These are phyloP conservation scores for Danaus melanippus DNA, from an alignment of 1,140 invertebrate species.

Conservation along the genomic window DNA sequence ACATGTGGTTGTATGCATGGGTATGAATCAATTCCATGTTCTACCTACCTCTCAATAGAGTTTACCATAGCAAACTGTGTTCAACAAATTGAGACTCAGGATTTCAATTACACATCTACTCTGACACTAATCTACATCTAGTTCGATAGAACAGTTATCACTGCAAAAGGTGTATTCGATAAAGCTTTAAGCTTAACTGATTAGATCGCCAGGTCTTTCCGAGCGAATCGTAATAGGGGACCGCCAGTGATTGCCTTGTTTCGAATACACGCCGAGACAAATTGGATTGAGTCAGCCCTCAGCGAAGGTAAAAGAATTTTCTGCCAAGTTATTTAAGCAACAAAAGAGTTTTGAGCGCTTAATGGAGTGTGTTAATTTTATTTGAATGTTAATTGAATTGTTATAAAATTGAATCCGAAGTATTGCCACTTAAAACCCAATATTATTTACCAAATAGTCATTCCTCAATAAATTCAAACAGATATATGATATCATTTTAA, in stretches of 20 bases:
- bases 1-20: no score
- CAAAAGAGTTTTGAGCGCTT: neutral
- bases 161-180: constrained; percentile 46
- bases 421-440: no score
- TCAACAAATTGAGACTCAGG: constrained; percentile 4
- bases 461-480: no score
- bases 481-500: no score
- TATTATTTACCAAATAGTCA: no score
- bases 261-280: constrained; percentile 47
- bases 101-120: constrained; percentile 20
- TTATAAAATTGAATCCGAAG: no score
- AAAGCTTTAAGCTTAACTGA: constrained; percentile 41
- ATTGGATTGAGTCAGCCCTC: constrained; percentile 51
- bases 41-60: constrained; percentile 3
- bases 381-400: constrained; percentile 1
- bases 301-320: constrained; percentile 30
- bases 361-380: constrained; percentile 6
- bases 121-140: constrained; percentile 18
- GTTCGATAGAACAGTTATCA: constrained; percentile 39
- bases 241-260: constrained; percentile 51
- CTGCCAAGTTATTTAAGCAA: constrained; percentile 15
- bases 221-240: constrained; percentile 39
- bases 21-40: neutral
- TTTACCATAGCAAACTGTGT: constrained; percentile 9
- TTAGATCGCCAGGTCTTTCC: constrained; percentile 41